phyloP scores from a whole-genome alignment of 2,888 invertebrate species.

The Glaucopsyche alexis region DNA sequence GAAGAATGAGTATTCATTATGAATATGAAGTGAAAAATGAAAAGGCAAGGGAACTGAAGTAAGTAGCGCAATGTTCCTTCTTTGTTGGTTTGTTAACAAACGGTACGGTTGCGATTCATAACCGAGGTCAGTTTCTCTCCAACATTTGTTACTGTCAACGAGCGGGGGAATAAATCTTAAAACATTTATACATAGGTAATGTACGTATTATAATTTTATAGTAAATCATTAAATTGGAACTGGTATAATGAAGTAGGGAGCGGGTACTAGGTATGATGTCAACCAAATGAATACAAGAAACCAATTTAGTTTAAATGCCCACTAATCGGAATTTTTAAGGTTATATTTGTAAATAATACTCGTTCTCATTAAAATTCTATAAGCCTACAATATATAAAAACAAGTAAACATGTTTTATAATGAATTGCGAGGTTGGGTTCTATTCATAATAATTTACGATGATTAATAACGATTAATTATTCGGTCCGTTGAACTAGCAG shows the following conservation, averaged over 20 bases:
- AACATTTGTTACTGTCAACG: constrained; percentile 40
- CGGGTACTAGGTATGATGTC: not conserved
- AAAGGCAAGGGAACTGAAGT: not conserved
- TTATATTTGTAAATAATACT: not conserved
- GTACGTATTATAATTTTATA: not conserved
- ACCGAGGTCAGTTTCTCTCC: constrained; percentile 39
- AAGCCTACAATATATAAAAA: not conserved
- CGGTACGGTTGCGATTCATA: constrained; percentile 29
- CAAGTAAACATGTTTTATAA: not conserved
- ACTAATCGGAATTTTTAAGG: not conserved
- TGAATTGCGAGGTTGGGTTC: not conserved
- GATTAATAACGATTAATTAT: constrained; percentile 12
- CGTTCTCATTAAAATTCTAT: not conserved
- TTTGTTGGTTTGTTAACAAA: constrained; percentile 24
- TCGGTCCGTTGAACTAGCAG: constrained; percentile 17
- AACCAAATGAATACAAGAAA: not conserved
- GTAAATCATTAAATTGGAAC: not conserved
- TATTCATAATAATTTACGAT: constrained; percentile 20
- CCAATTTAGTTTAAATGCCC: not conserved
- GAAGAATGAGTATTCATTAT: not conserved
- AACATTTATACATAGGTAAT: no score
- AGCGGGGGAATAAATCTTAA: not conserved
- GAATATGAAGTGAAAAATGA: constrained; percentile 1
- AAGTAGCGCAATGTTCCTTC: constrained; percentile 5
- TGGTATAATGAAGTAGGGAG: not conserved